These are phyloP conservation scores for Eurystomus gularis DNA, from an alignment of 2,113 vertebrate species.

Conservation along the genomic window DNA sequence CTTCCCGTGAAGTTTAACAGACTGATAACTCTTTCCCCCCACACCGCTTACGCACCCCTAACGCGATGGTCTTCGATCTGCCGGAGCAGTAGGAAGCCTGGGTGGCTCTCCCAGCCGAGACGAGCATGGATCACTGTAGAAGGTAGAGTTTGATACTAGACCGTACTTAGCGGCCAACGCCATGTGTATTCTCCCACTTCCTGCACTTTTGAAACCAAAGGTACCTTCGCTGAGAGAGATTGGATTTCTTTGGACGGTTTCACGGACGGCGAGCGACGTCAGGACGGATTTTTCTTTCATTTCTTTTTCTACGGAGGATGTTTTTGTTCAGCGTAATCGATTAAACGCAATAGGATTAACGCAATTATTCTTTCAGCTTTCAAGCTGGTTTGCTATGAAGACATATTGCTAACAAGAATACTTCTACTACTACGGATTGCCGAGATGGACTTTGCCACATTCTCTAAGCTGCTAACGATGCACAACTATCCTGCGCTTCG, in stretches of 20 bases:
- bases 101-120: not conserved
- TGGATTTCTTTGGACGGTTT: not conserved
- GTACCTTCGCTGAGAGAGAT: conserved; percentile 58
- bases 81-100: not conserved
- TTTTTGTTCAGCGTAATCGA: not conserved
- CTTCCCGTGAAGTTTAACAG: conserved; percentile 38
- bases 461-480: conserved; percentile 20
- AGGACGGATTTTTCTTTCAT: not conserved
- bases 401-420: not conserved
- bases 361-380: conserved; percentile 5
- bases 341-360: not conserved
- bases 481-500: not conserved
- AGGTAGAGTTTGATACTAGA: not conserved
- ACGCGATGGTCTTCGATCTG: not conserved
- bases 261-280: not conserved
- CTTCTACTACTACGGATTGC: not conserved
- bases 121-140: not conserved
- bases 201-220: conserved; percentile 77
- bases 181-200: conserved; percentile 49
- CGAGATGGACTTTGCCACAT: not conserved
- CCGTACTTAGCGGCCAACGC: not conserved
- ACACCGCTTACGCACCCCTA: conserved; percentile 25
- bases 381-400: not conserved
- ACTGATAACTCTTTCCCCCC: not conserved
- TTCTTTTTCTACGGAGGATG: not conserved